Evolutionary conservation across 2,113 vertebrate genomes (phyloP).

Genomic region (Pseudorhombus dupliciocellatus): DNA sequence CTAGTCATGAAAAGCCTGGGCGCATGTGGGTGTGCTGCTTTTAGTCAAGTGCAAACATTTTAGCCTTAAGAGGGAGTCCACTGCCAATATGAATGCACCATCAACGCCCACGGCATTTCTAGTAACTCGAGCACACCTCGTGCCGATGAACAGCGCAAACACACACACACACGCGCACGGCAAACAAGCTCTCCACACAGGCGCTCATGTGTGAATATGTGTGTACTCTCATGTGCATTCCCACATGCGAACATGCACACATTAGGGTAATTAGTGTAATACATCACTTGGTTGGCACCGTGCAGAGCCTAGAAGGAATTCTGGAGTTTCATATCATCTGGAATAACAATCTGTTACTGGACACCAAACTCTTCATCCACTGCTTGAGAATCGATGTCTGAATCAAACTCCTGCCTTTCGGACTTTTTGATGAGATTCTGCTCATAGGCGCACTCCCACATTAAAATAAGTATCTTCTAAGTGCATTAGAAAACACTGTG

Average conservation of each 20-base stretch:
- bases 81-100: constrained; percentile 71
- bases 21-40: constrained; percentile 77
- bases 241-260: constrained; percentile 26
- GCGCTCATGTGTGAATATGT: constrained; percentile 19
- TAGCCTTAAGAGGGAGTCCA: constrained; percentile 79
- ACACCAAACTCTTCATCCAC: no score
- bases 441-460: neutral
- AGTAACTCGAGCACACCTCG: constrained; percentile 34
- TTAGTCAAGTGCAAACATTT: constrained; percentile 83
- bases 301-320: constrained; percentile 4
- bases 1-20: constrained; percentile 71
- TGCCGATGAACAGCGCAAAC: constrained; percentile 22
- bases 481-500: neutral
- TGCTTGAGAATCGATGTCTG: constrained; percentile 17
- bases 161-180: constrained; percentile 6
- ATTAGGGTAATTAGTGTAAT: constrained; percentile 36
- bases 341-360: neutral
- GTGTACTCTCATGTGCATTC: constrained; percentile 25
- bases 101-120: constrained; percentile 69
- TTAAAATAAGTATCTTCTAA: neutral
- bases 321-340: constrained; percentile 12
- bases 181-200: constrained; percentile 14
- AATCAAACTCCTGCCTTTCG: neutral
- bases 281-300: constrained; percentile 1
- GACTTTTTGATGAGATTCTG: constrained; percentile 14